Evolutionary conservation across 2,888 invertebrate genomes (phyloP), one percentile per base, ranked within the genome.

Genomic region (Xestoiulus laeticollis): DNA sequence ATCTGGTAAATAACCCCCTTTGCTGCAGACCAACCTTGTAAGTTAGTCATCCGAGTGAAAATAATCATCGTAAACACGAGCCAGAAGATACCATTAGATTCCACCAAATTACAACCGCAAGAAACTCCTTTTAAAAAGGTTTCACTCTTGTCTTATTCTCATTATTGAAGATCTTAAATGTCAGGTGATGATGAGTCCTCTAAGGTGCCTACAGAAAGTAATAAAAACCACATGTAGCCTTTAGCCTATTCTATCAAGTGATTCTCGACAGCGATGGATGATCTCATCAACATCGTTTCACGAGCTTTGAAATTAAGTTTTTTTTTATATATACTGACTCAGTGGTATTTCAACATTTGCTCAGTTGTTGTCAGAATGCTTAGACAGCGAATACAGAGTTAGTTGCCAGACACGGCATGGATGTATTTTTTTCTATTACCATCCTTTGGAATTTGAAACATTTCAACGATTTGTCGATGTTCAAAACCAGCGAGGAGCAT

Each of bases 31-130:
- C 68, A 22, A 12, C 30, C 30, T 78, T 26, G 78, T 14, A n/a
- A 59, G 59, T 78, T 78, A 78, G 78, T 78, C 78, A 78, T 78
- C 78, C 78, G 26, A 78, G 78, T 78, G 78, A 26, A 78, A 78
- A 78, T 30, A 78, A 78, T 78, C 26, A 12, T 30, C 10, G 30
- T 30, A 22, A 26, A 78, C 78, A 30, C 8, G 26, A 78, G n/a
- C n/a, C n/a, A n/a, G n/a, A n/a, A n/a, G n/a, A 30, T 30, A 38
- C 33, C 2, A 38, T n/a, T 22, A 53, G 22, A 59, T 22, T 59
- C 22, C 0, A 6, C 22, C 59, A 26, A 68, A 26, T 26, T 4
- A 10, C 78, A 12, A 68, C 68, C 68, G 16, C 26, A 48, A 48
- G 48, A 48, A 48, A 16, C 26, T 10, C 22, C 22, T 19, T 68